Conservation (phyloP, 2,113 vertebrate genomes). For the cattle (Bos taurus) region ARS-UCD2.0 NC_037347.1:43920001-43920500, state of each 20-base stretch:
- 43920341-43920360: no score
- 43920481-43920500: no score
- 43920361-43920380: no score
- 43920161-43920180: neutral
- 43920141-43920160: neutral
- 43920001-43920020: neutral
- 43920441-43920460: no score
- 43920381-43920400: no score
- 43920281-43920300: no score
- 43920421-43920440: no score
- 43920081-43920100: neutral
- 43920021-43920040: neutral
- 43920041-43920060: neutral
- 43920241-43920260: accelerated
- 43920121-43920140: neutral
- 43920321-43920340: no score
- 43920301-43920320: no score
- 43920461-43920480: no score
- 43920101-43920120: neutral
- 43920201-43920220: neutral
- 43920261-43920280: neutral
- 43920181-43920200: neutral
- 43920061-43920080: neutral
- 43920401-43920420: no score
- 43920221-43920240: neutral